Conservation (phyloP, 2,113 vertebrate species). For the Candoia aspera region DNA sequence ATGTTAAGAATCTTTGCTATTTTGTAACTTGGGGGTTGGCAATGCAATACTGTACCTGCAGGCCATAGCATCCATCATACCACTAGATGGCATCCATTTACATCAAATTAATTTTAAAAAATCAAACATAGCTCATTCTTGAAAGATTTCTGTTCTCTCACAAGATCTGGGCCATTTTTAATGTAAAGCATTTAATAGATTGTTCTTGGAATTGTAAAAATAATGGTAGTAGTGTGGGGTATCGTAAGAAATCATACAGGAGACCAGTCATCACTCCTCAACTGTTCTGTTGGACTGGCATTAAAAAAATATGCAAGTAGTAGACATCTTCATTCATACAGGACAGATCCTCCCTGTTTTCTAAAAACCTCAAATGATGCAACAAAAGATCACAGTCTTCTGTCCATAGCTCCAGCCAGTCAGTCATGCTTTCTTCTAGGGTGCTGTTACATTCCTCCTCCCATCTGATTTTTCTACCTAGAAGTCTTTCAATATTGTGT, state of each 20-base stretch:
- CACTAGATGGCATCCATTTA: background rate
- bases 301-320: background rate
- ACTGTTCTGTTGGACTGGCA: background rate
- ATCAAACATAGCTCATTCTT: background rate
- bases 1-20: background rate
- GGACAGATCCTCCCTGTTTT: background rate
- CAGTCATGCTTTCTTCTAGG: background rate
- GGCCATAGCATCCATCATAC: background rate
- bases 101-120: background rate
- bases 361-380: background rate
- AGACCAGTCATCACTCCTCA: background rate
- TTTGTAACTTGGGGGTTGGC: background rate
- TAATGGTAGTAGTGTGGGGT: background rate
- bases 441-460: background rate
- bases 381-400: background rate
- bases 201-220: background rate
- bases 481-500: background rate
- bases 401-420: background rate
- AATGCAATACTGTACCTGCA: background rate
- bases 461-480: background rate
- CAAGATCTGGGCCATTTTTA: background rate
- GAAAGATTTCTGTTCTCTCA: background rate
- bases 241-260: background rate
- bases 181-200: background rate
- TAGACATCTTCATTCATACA: background rate